phyloP scores from a whole-genome alignment of 1,140 invertebrate species.

The Bombus cullumanus region DNA sequence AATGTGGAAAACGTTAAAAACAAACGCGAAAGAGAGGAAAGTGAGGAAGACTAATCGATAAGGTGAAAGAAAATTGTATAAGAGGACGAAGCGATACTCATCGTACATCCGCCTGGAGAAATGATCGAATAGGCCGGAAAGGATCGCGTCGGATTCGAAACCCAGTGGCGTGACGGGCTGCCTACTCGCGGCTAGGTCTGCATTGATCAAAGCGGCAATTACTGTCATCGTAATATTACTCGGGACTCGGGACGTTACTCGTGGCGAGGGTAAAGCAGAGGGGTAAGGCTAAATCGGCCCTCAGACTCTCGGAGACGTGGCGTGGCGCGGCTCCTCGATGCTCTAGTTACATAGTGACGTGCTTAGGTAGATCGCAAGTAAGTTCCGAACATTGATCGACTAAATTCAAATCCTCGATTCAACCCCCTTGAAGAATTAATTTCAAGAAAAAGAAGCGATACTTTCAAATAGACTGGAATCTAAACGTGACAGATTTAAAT shows the following conservation, averaged over 20 bases:
- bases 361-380: no score
- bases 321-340: not conserved
- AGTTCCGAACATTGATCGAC: no score
- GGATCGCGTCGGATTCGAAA: constrained; percentile 65
- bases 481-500: no score
- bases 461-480: no score
- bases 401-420: no score
- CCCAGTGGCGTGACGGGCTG: constrained; percentile 68
- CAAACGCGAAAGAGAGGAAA: no score
- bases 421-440: no score
- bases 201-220: constrained; percentile 82
- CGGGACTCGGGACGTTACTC: constrained; percentile 75
- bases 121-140: constrained; percentile 55
- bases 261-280: constrained; percentile 46
- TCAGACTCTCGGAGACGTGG: not conserved
- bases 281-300: constrained; percentile 30
- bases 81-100: constrained; percentile 27
- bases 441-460: no score
- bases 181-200: constrained; percentile 72
- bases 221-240: constrained; percentile 81
- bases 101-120: constrained; percentile 11
- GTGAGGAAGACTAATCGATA: not conserved
- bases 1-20: not conserved
- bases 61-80: not conserved
- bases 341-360: not conserved